phyloP scores from a whole-genome alignment of 2,113 vertebrate species.

The Poeciliopsis occidentalis region DNA sequence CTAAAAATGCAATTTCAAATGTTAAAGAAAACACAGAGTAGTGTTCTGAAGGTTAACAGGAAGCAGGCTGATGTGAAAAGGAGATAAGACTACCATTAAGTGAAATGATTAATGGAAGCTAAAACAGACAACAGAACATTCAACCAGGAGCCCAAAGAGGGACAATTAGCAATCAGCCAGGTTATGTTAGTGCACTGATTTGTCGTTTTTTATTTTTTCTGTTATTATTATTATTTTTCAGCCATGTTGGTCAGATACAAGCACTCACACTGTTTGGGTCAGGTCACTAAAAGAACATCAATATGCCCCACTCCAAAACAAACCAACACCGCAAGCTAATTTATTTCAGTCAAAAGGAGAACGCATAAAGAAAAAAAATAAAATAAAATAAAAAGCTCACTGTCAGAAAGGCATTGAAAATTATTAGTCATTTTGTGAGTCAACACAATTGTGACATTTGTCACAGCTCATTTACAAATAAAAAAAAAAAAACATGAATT shows the following conservation, averaged over 20 bases:
- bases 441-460: neutral
- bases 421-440: neutral
- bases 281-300: neutral
- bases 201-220: neutral
- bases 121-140: conserved; percentile 42
- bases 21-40: conserved; percentile 13
- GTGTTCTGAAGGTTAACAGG: conserved; percentile 40
- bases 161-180: neutral
- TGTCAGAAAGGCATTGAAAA: neutral
- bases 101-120: conserved; percentile 59
- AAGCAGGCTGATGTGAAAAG: conserved; percentile 49
- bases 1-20: neutral
- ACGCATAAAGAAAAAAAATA: too few relatives aligned
- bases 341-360: neutral
- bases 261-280: neutral
- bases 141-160: neutral
- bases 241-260: neutral
- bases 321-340: neutral
- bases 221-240: neutral
- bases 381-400: neutral
- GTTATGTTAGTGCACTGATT: neutral
- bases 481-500: neutral
- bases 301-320: neutral
- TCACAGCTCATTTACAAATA: neutral
- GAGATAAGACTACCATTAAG: conserved; percentile 74